Evolutionary conservation across 2,888 invertebrate genomes (phyloP).

Genomic region (Epinotia nisella): DNA sequence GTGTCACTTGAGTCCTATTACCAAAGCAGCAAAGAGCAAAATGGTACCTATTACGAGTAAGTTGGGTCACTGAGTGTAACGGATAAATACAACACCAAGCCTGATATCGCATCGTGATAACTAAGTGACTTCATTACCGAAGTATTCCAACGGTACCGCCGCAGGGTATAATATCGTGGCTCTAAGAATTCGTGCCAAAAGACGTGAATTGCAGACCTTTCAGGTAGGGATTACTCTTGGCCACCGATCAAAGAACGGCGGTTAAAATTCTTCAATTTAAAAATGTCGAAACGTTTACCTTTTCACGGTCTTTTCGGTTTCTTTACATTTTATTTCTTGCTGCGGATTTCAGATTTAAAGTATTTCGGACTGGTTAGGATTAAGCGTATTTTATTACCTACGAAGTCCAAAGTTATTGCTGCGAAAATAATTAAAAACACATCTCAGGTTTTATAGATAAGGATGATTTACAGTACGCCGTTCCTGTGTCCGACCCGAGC

Average conservation of each 20-base stretch:
- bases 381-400: slow-evolving; percentile 17
- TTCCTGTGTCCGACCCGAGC: no score
- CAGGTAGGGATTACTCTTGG: slow-evolving; percentile 72
- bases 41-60: no score
- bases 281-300: slow-evolving; percentile 44
- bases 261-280: slow-evolving; percentile 44
- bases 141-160: slow-evolving; percentile 11
- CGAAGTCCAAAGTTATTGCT: not conserved
- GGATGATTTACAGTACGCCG: no score
- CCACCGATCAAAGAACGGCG: slow-evolving; percentile 63
- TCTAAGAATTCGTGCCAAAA: slow-evolving; percentile 76
- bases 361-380: slow-evolving; percentile 4
- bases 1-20: no score
- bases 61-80: no score
- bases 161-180: slow-evolving; percentile 49
- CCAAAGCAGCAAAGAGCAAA: no score
- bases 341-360: slow-evolving; percentile 23
- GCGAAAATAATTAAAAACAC: not conserved
- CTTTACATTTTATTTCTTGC: slow-evolving; percentile 21
- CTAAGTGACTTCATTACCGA: not conserved
- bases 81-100: no score
- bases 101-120: not conserved
- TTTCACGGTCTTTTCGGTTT: slow-evolving; percentile 25
- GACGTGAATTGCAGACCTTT: slow-evolving; percentile 66
- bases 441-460: no score